Conservation (phyloP, 2,113 vertebrate species). For the Collichthys lucidus region DNA sequence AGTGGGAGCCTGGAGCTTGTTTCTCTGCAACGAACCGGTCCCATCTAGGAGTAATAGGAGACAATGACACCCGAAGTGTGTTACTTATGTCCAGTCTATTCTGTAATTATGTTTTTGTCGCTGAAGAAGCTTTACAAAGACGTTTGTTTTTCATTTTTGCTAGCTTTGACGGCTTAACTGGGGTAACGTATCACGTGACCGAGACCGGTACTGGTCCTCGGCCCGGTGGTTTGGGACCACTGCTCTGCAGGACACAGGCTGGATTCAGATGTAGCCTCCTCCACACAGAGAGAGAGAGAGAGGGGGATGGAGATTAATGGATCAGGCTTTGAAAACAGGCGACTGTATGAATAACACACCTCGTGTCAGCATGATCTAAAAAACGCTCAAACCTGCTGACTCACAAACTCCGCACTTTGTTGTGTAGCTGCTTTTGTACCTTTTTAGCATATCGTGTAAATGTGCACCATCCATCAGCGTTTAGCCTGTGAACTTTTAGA, state of each 20-base stretch:
- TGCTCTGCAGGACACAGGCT: conserved; percentile 24
- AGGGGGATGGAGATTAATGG: conserved; percentile 48
- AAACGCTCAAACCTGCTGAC: conserved; percentile 42
- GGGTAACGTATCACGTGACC: too few relatives aligned
- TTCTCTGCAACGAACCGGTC: too few relatives aligned
- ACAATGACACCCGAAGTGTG: too few relatives aligned
- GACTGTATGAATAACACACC: neutral
- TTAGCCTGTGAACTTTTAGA: neutral
- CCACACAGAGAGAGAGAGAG: conserved; percentile 6
- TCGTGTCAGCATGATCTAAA: conserved; percentile 11
- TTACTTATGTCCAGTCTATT: too few relatives aligned
- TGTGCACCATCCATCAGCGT: neutral
- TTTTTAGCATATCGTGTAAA: conserved; percentile 18
- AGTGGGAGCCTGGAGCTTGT: too few relatives aligned
- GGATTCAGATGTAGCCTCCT: conserved; percentile 38
- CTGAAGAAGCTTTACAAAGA: too few relatives aligned
- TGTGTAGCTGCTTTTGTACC: neutral
- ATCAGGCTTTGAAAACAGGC: conserved; percentile 20
- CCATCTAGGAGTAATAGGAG: too few relatives aligned
- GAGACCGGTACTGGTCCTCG: too few relatives aligned
- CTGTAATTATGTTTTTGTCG: too few relatives aligned
- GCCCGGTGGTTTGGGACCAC: too few relatives aligned
- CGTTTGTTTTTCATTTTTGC: too few relatives aligned
- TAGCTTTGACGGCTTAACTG: too few relatives aligned
- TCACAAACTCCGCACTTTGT: neutral